Percentiles rank a stretch among this genome's conserved stretches.
Conservation (phyloP, 2,113 vertebrate genomes). For the Scomber colias region DNA sequence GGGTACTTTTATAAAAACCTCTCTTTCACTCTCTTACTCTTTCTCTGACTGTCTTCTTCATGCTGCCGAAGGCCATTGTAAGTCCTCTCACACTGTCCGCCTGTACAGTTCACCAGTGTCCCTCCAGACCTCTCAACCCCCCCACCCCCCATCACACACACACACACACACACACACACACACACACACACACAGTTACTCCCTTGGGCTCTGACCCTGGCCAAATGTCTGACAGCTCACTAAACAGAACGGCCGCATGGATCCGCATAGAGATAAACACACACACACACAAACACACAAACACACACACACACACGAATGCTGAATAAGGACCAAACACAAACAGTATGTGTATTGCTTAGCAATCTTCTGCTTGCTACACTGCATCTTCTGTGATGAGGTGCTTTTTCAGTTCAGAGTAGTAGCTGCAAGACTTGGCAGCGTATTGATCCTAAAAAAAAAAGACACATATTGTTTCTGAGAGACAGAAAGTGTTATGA, state of each 20-base stretch:
- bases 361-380: slow-evolving; percentile 18
- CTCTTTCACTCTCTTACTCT: not conserved
- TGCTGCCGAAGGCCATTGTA: slow-evolving; percentile 58
- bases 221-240: slow-evolving; percentile 80
- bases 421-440: slow-evolving; percentile 4
- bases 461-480: slow-evolving; percentile 38
- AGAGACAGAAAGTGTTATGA: slow-evolving; percentile 28
- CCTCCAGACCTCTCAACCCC: slow-evolving; percentile 57
- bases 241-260: slow-evolving; percentile 71
- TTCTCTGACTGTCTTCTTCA: slow-evolving; percentile 8
- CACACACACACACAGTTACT: slow-evolving; percentile 19
- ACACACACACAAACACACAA: not conserved
- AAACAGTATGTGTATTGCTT: slow-evolving; percentile 34
- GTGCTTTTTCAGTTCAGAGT: slow-evolving; percentile 26
- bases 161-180: not conserved
- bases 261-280: slow-evolving; percentile 70
- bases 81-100: slow-evolving; percentile 72
- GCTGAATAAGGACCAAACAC: not conserved
- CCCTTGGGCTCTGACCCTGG: slow-evolving; percentile 74
- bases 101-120: slow-evolving; percentile 71
- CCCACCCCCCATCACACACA: slow-evolving; percentile 14
- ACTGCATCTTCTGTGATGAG: slow-evolving; percentile 33
- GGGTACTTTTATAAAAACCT: slow-evolving; percentile 35
- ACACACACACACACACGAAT: slow-evolving; percentile 1
- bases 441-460: slow-evolving; percentile 37